Evolutionary conservation across 2,888 invertebrate genomes (phyloP).

Genomic region (Nomada fabriciana): DNA sequence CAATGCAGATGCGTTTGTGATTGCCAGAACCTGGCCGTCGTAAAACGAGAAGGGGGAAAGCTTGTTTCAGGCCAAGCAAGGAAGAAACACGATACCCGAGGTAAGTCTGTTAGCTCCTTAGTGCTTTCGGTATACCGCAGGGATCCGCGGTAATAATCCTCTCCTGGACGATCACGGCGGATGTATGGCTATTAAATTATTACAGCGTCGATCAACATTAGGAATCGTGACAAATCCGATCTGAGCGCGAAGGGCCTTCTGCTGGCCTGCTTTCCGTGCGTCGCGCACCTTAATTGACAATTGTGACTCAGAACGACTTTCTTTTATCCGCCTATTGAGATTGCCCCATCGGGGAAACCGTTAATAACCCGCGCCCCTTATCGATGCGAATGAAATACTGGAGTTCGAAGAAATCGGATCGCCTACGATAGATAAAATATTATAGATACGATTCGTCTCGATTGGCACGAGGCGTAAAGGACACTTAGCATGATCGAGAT

Average conservation of each 20-base stretch:
- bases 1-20: conserved; percentile 17
- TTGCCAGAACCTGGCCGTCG: conserved; percentile 6
- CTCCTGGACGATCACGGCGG: conserved; percentile 76
- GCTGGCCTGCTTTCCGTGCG: conserved; percentile 17
- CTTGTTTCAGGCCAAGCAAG: conserved; percentile 36
- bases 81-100: conserved; percentile 81
- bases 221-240: conserved; percentile 84
- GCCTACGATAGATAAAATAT: conserved; percentile 18
- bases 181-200: conserved; percentile 83
- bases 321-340: conserved; percentile 63
- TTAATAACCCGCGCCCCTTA: conserved; percentile 55
- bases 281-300: conserved; percentile 69
- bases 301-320: conserved; percentile 61
- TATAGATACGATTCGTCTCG: conserved; percentile 22
- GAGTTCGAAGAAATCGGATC: conserved; percentile 34
- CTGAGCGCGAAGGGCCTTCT: conserved; percentile 62
- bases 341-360: conserved; percentile 41
- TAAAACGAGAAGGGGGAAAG: conserved; percentile 42
- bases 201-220: conserved; percentile 82
- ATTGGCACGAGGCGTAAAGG: neutral
- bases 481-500: conserved; percentile 18
- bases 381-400: conserved; percentile 42
- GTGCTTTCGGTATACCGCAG: conserved; percentile 79
- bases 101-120: conserved; percentile 84
- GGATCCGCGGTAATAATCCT: conserved; percentile 76